Evolutionary conservation across 2,113 vertebrate species (phyloP).

Genomic region (Eretmochelys imbricata): DNA sequence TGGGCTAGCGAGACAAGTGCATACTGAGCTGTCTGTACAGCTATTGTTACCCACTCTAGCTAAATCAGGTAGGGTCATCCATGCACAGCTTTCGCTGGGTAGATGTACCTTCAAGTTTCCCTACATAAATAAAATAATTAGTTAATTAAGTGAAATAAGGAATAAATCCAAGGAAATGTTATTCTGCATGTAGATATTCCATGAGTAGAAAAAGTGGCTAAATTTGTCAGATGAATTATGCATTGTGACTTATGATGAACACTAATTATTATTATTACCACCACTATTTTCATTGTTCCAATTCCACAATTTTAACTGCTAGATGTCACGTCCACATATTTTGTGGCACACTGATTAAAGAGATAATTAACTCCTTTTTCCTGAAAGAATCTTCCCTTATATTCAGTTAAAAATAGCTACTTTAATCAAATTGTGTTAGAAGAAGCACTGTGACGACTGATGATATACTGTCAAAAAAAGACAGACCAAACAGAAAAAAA

Average conservation of each 20-base stretch:
- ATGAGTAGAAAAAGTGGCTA: neutral
- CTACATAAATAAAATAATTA: neutral
- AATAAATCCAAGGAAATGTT: neutral
- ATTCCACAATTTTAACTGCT: neutral
- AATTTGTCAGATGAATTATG: neutral
- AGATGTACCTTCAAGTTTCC: neutral
- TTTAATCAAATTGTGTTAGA: conserved; percentile 15
- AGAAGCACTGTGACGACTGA: neutral
- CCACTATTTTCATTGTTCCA: neutral
- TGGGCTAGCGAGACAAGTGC: neutral
- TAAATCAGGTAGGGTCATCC: neutral
- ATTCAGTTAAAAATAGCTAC: conserved; percentile 36
- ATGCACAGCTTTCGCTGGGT: neutral
- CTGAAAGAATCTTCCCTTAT: neutral
- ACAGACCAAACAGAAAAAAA: neutral
- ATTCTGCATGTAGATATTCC: neutral
- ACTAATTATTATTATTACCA: neutral
- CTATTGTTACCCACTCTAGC: neutral
- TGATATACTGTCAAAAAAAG: conserved; percentile 5
- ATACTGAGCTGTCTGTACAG: neutral
- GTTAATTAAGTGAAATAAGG: neutral
- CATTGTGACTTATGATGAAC: neutral
- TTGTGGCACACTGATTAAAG: conserved; percentile 30
- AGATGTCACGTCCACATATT: conserved; percentile 22
- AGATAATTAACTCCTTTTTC: conserved; percentile 32